phyloP scores from a whole-genome alignment of 2,113 vertebrate species.

The Capreolus pygargus region DNA sequence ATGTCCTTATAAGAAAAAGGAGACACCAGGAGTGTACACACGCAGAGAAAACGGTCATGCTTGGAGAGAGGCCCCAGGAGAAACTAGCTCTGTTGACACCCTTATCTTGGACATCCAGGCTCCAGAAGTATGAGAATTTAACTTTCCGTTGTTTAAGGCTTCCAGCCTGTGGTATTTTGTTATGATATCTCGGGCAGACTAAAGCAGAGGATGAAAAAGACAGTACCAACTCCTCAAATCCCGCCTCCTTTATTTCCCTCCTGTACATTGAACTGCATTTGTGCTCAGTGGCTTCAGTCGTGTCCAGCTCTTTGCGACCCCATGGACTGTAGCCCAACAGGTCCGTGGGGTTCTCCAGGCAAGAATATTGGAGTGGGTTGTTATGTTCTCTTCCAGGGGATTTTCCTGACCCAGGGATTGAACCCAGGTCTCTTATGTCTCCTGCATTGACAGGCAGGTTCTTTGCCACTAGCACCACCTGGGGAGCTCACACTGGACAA shows the following conservation, averaged over 20 bases:
- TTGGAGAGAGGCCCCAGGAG: background rate
- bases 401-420: background rate
- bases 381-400: background rate
- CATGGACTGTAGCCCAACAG: background rate
- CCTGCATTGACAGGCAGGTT: background rate
- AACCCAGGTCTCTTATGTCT: background rate
- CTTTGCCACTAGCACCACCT: background rate
- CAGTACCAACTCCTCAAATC: background rate
- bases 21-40: background rate
- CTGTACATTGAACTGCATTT: background rate
- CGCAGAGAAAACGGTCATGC: background rate
- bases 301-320: background rate
- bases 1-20: background rate
- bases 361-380: background rate
- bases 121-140: background rate
- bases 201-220: background rate
- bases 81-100: background rate
- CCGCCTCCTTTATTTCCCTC: background rate
- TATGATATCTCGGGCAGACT: background rate
- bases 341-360: background rate
- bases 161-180: background rate
- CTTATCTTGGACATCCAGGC: background rate
- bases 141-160: background rate
- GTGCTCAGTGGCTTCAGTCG: background rate
- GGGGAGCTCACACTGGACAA: background rate